Evolutionary conservation across 1,140 invertebrate genomes (phyloP).

Genomic region (Pseudobourletiella spinata): DNA sequence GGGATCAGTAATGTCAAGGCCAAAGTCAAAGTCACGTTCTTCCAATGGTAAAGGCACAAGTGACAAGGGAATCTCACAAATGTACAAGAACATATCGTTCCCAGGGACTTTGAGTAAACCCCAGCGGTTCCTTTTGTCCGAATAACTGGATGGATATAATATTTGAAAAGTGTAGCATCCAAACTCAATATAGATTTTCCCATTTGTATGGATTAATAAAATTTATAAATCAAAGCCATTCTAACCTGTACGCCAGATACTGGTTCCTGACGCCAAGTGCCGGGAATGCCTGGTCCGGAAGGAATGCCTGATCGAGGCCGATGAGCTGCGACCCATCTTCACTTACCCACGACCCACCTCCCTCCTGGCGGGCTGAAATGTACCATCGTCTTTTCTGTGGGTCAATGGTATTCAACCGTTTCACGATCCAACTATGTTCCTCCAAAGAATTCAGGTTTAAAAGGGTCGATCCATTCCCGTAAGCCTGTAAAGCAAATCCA

Average conservation of each 20-base stretch:
- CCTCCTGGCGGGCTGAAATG: conserved; percentile 61
- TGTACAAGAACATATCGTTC: conserved; percentile 64
- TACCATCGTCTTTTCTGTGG: conserved; percentile 82
- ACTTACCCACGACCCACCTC: conserved; percentile 70
- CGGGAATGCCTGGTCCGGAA: conserved; percentile 49
- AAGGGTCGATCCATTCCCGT: conserved; percentile 59
- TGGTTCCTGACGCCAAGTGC: conserved; percentile 41
- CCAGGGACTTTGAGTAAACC: conserved; percentile 70
- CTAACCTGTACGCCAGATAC: conserved; percentile 51
- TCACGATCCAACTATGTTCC: conserved; percentile 75
- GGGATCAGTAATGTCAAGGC: conserved; percentile 61
- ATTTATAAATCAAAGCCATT: conserved; percentile 16
- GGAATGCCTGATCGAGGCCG: conserved; percentile 72
- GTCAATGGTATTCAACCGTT: conserved; percentile 66
- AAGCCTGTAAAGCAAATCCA: conserved; percentile 45
- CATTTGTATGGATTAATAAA: too few relatives aligned
- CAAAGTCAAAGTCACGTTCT: conserved; percentile 72
- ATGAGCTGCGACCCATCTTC: conserved; percentile 62
- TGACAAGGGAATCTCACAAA: conserved; percentile 71
- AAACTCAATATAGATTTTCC: too few relatives aligned
- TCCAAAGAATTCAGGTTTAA: conserved; percentile 67
- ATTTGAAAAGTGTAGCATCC: neutral
- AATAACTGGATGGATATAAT: conserved; percentile 56
- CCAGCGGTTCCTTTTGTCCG: conserved; percentile 63
- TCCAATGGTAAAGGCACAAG: conserved; percentile 50